phyloP scores from a whole-genome alignment of 2,113 vertebrate species.

The Entelurus aequoreus region DNA sequence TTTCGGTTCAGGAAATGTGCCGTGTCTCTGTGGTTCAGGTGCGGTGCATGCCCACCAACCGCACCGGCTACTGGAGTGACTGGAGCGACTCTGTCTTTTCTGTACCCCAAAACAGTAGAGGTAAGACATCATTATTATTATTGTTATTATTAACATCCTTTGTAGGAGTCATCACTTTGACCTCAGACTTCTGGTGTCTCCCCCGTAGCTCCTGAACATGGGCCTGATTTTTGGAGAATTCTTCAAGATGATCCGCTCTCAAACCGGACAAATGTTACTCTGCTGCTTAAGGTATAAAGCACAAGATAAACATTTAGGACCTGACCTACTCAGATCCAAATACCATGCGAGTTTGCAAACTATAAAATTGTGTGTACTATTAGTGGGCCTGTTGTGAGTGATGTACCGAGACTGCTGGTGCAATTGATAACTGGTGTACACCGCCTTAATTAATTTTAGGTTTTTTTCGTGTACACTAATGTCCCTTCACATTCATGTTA shows the following conservation, averaged over 20 bases:
- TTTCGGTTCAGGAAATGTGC: constrained; percentile 70
- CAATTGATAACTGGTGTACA: too few relatives aligned
- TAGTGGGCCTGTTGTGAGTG: too few relatives aligned
- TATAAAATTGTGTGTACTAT: too few relatives aligned
- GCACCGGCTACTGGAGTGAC: constrained; percentile 80
- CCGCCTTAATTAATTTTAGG: too few relatives aligned
- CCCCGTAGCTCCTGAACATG: constrained; percentile 76
- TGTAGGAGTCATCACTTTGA: neutral
- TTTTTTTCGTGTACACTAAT: too few relatives aligned
- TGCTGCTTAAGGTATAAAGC: constrained; percentile 83
- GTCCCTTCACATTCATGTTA: too few relatives aligned
- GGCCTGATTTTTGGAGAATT: constrained; percentile 88
- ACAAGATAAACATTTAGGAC: neutral
- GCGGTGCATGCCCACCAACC: constrained; percentile 70
- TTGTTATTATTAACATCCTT: neutral
- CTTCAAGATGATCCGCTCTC: constrained; percentile 61
- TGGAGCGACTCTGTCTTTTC: constrained; percentile 78
- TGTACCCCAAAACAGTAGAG: constrained; percentile 73
- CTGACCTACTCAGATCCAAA: too few relatives aligned
- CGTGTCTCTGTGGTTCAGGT: constrained; percentile 73
- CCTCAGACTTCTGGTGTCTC: constrained; percentile 31
- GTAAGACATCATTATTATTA: constrained; percentile 51
- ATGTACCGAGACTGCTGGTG: too few relatives aligned
- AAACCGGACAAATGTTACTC: constrained; percentile 77
- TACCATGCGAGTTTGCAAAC: too few relatives aligned